Conservation (phyloP, 2,888 invertebrate genomes). For the Ophioninae sp. region DNA sequence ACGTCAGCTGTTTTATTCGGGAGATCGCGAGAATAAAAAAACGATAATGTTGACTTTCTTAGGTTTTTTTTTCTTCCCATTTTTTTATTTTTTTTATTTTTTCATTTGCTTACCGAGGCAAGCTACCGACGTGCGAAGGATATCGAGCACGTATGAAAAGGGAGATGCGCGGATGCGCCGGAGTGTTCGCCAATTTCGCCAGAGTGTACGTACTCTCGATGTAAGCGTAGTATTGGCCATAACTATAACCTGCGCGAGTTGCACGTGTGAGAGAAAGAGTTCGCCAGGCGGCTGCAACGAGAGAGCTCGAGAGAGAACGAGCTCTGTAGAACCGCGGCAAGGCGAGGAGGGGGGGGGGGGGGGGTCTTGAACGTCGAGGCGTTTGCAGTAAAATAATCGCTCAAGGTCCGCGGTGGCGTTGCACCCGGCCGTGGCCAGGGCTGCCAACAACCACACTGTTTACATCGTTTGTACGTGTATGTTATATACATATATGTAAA, state of each 20-base stretch:
- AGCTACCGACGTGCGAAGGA: constrained; percentile 6
- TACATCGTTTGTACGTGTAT: constrained; percentile 71
- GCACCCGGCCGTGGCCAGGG: constrained; percentile 77
- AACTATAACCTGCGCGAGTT: constrained; percentile 22
- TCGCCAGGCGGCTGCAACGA: constrained; percentile 38
- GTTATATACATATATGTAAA: too few species aligned
- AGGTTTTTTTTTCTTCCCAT: neutral
- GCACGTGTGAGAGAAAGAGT: constrained; percentile 50
- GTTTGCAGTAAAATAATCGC: constrained; percentile 80
- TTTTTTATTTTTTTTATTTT: constrained; percentile 9
- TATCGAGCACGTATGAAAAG: neutral
- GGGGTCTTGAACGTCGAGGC: constrained; percentile 60
- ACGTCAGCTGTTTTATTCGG: constrained; percentile 21
- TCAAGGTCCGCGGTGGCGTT: constrained; percentile 80
- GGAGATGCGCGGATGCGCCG: constrained; percentile 5
- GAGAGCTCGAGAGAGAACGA: constrained; percentile 10
- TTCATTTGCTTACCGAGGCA: neutral
- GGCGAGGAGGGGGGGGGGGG: too few species aligned
- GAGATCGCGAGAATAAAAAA: constrained; percentile 4
- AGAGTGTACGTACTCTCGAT: neutral
- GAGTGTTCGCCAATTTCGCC: constrained; percentile 24
- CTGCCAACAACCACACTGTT: constrained; percentile 76
- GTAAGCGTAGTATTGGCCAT: neutral
- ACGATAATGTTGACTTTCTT: too few species aligned
- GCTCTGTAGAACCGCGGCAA: constrained; percentile 24